phyloP scores from a whole-genome alignment of 2,888 invertebrate species.

The Harmothoe impar region DNA sequence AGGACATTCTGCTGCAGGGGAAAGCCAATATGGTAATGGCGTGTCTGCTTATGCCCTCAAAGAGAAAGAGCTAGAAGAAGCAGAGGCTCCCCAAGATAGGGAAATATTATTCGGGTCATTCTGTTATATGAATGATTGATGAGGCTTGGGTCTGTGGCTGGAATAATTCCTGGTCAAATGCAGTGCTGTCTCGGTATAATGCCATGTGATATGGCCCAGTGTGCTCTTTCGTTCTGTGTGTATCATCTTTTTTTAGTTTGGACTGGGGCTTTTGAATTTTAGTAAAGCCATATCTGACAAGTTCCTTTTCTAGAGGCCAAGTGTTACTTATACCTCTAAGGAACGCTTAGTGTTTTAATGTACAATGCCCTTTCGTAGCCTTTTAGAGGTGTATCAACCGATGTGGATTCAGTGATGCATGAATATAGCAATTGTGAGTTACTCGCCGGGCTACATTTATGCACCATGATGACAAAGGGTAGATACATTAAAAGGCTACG shows the following conservation, averaged over 20 bases:
- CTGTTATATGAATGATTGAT: conserved; percentile 18
- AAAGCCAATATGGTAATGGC: background rate
- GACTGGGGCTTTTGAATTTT: too few species aligned
- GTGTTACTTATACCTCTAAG: too few species aligned
- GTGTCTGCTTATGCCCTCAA: background rate
- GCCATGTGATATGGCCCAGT: background rate
- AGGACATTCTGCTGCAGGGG: background rate
- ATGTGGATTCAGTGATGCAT: too few species aligned
- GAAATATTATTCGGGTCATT: conserved; percentile 3
- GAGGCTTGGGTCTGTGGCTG: background rate
- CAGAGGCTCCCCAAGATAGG: background rate
- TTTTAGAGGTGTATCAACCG: too few species aligned
- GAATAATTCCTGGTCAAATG: background rate
- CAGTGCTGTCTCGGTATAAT: background rate
- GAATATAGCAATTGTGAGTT: too few species aligned
- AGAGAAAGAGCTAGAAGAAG: background rate
- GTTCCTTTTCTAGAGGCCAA: too few species aligned
- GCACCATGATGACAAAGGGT: too few species aligned
- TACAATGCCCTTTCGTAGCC: too few species aligned
- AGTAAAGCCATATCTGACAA: too few species aligned
- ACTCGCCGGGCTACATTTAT: too few species aligned
- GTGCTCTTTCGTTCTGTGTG: background rate
- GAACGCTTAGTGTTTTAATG: too few species aligned
- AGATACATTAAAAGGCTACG: too few species aligned
- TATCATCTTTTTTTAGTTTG: background rate